A percentile compares a stretch with the other conserved stretches of the same genome.
Conservation (phyloP, 2,888 invertebrate species). For the Anodontia alba region DNA sequence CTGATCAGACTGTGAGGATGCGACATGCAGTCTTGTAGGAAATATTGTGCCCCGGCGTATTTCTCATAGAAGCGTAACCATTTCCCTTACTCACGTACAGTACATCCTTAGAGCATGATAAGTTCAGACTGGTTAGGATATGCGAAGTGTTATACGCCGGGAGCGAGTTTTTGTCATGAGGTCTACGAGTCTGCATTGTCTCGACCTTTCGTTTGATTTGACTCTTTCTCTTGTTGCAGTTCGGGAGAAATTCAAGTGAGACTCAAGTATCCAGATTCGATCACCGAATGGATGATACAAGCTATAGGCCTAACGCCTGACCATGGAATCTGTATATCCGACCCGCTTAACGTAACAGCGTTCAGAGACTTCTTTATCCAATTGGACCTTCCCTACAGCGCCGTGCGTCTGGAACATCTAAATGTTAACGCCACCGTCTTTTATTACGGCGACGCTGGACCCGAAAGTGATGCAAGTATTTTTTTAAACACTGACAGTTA, state of each 20-base stretch:
- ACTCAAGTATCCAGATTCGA: constrained; percentile 37
- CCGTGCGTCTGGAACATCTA: constrained; percentile 68
- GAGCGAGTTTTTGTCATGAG: too few species aligned
- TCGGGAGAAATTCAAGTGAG: constrained; percentile 45
- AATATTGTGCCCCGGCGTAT: too few species aligned
- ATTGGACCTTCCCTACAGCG: constrained; percentile 52
- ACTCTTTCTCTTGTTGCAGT: too few species aligned
- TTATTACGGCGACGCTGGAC: constrained; percentile 55
- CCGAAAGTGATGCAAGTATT: not conserved
- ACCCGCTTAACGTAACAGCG: constrained; percentile 37
- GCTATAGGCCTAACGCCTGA: constrained; percentile 38
- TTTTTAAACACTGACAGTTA: not conserved
- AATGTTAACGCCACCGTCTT: constrained; percentile 70
- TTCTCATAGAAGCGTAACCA: too few species aligned
- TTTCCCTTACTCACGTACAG: too few species aligned
- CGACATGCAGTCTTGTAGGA: too few species aligned
- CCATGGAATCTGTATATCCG: constrained; percentile 49
- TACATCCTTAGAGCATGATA: too few species aligned
- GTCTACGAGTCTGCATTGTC: too few species aligned
- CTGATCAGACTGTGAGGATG: too few species aligned
- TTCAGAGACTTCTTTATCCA: constrained; percentile 46
- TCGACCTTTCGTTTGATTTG: too few species aligned
- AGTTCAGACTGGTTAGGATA: too few species aligned
- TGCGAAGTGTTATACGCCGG: too few species aligned
- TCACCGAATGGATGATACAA: constrained; percentile 50